Conservation (phyloP, 2,797 vertebrate genomes). For the Lycodopsis pacificus region DNA sequence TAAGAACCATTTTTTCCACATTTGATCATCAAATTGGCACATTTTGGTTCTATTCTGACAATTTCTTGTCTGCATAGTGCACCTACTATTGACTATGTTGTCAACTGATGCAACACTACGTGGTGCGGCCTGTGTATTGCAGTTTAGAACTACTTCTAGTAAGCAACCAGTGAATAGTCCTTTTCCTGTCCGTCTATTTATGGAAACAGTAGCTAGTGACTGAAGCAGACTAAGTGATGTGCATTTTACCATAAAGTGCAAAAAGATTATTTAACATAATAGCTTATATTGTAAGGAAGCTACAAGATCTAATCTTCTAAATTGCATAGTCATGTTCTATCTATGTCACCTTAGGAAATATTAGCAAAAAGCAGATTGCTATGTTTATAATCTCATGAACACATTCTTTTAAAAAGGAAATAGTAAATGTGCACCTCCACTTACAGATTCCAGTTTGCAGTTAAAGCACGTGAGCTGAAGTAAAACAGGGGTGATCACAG, state of each 20-base stretch:
- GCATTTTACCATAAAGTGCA: neutral
- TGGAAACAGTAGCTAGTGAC: neutral
- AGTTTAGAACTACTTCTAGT: neutral
- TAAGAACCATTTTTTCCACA: neutral
- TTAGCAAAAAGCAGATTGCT: neutral
- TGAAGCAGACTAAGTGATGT: neutral
- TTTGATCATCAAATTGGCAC: neutral
- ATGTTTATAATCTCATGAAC: neutral
- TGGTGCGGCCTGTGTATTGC: neutral
- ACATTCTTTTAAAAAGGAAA: neutral
- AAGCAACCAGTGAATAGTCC: neutral
- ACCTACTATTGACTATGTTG: too few species aligned
- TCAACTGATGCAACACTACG: neutral
- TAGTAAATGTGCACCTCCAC: neutral
- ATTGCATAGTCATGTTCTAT: neutral
- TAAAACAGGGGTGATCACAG: slow-evolving; percentile 23
- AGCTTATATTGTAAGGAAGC: neutral
- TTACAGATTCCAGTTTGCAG: slow-evolving; percentile 10
- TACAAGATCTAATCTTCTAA: neutral
- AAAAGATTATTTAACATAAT: neutral
- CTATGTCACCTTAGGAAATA: neutral
- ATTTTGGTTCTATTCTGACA: neutral
- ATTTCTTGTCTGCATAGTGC: too few species aligned
- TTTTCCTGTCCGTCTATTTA: neutral
- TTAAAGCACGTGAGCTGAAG: slow-evolving; percentile 31